A percentile compares a stretch with the other conserved stretches of the same genome.
Evolutionary conservation across 2,797 vertebrate species (phyloP).

Genomic region (Cossypha polioptera): DNA sequence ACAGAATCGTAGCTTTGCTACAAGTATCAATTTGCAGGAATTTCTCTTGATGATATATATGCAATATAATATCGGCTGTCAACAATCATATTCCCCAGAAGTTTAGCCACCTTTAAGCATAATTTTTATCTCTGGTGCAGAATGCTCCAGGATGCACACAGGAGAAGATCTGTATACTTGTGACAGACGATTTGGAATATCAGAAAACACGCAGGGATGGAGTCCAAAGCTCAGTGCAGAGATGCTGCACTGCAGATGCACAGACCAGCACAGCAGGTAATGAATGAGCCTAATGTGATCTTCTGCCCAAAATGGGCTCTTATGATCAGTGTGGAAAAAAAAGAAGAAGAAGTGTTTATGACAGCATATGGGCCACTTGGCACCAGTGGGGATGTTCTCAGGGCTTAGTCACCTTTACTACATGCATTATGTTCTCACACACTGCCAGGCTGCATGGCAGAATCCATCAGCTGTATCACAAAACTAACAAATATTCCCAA

Average conservation of each 20-base stretch:
- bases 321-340: neutral
- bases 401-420: constrained; percentile 13
- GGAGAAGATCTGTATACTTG: neutral
- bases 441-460: neutral
- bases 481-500: constrained; percentile 15
- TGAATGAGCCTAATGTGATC: neutral
- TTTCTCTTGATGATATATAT: neutral
- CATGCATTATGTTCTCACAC: neutral
- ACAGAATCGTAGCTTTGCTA: neutral
- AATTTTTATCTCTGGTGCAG: neutral
- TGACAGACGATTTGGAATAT: neutral
- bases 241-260: constrained; percentile 35
- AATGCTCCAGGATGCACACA: neutral
- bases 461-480: constrained; percentile 8
- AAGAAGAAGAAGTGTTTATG: neutral
- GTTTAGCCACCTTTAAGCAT: neutral
- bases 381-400: neutral
- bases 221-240: neutral
- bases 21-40: neutral
- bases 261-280: constrained; percentile 20
- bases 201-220: neutral
- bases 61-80: neutral
- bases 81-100: neutral
- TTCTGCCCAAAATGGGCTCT: neutral
- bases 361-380: neutral